Evolutionary conservation across 2,888 invertebrate species (phyloP), one percentile per base, ranked within the genome.

Genomic region (Linyphia triangularis): DNA sequence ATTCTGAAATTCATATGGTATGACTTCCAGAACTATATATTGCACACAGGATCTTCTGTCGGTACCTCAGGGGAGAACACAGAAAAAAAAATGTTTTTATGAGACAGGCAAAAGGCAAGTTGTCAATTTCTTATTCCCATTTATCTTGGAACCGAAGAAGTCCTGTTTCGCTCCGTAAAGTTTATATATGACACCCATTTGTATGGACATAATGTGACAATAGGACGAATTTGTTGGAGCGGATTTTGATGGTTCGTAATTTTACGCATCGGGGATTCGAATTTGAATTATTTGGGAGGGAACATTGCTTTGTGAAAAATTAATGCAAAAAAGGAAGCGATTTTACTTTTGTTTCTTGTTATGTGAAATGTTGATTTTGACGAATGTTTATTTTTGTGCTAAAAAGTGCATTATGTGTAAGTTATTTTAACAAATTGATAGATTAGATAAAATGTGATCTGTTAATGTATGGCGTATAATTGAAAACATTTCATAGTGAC

Each of bases 91-190:
- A 67, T 65, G 78, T 51, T 79, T 79, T 79, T 79, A 79, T 79
- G 51, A 65, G 78, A 79, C 78, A 79, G 78, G 78, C 65, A 65
- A 79, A 65, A 79, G 78, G 78, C 78, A 79, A 61, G 78, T 65
- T 79, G 78, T 79, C 78, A 79, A 65, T 67, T 79, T 65, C 65
- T 51, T 28, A 16, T n/a, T 43, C 7, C 65, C 51, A 79, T 79
- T 79, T 79, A 67, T 79, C 33, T 43, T 43, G 28, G 67, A 79
- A 51, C 78, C 65, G 30, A 67, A 67, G 16, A 77, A 0, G 67
- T 79, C 37, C 63, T 24, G 78, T 67, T 33, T 65, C 43, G 78
- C 51, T 79, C 51, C 51, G 51, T 65, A 30, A 79, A 65, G 51
- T 65, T 77, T 78, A 51, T 67, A 67, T 67, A 79, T 79, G 24